Base-by-base conservation (phyloP, 2,113 vertebrate genomes). In the Thomomys bottae region DNA sequence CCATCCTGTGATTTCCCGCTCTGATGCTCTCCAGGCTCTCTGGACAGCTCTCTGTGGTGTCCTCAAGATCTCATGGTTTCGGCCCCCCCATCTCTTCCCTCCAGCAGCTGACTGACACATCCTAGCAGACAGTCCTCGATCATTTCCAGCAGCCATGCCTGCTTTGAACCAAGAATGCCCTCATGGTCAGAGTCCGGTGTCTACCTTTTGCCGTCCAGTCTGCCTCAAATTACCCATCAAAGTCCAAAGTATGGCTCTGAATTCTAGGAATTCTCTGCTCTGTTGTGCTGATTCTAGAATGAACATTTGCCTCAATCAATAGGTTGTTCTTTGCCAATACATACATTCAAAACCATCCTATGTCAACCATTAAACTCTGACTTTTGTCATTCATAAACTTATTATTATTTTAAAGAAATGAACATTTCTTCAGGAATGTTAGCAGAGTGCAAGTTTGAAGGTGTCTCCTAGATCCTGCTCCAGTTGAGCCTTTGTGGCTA, bases 371-470 rank as follows among this genome's bases (percentile, higher is more conserved):
- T 34, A 0, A 3, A 20, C 30, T 30, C 20, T 49, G 17, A 66
- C 21, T 20, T 68, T 28, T 32, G n/a, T 73, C 61, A 17, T 15
- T 54, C 49, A 78, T 68, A 26, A 18, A 54, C 34, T 66, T 72
- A 68, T 67, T n/a, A 38, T 67, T 83, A 90, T 95, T 54, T 68
- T 54, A 54, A 45, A 72, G 61, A 61, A 88, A 63, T 30, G 30
- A 68, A 8, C 10, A 12, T 81, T 77, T n/a, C 76, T 57, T 73
- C 23, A 64, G 57, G 30, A 36, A 59, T 28, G 21, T 45, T 40
- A 57, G 57, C 82, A 85, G 63, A 80, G 54, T n/a, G 36, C 20
- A 63, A 34, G 6, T 54, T n/a, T 92, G 67, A 18, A 28, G 42
- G 12, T 63, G 1, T 67, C 21, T 82, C 45, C 88, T 67, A 94